Conservation (phyloP, 1,140 invertebrate species). For the Andrena cerasifolii region DNA sequence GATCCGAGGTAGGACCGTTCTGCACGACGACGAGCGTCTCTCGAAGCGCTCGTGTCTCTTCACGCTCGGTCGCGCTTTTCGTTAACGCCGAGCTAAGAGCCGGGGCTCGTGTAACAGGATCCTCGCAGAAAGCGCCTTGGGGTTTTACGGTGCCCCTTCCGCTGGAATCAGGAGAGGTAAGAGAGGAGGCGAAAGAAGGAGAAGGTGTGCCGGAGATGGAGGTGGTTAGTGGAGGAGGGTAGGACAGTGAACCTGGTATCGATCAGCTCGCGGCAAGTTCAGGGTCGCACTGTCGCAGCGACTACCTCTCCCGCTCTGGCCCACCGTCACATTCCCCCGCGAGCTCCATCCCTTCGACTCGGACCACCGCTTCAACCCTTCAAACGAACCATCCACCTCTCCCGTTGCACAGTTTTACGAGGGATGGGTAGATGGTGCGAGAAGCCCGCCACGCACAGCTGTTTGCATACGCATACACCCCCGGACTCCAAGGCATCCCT, state of each 20-base stretch:
- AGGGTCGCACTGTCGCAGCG: conserved; percentile 76
- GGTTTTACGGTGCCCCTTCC: conserved; percentile 70
- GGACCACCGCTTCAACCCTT: conserved; percentile 57
- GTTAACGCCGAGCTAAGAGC: conserved; percentile 71
- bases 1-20: conserved; percentile 54
- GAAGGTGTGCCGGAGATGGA: conserved; percentile 54
- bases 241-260: conserved; percentile 78
- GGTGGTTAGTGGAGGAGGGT: conserved; percentile 59
- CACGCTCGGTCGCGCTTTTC: conserved; percentile 72
- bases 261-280: conserved; percentile 77
- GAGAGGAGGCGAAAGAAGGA: conserved; percentile 26
- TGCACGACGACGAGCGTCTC: conserved; percentile 63
- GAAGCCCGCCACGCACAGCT: conserved; percentile 75
- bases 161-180: conserved; percentile 59
- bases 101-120: conserved; percentile 72
- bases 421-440: conserved; percentile 61
- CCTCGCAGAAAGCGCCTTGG: conserved; percentile 74
- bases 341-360: conserved; percentile 40
- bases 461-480: conserved; percentile 76
- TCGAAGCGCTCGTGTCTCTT: conserved; percentile 67
- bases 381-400: conserved; percentile 60
- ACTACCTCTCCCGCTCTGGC: conserved; percentile 60
- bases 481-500: neutral
- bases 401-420: conserved; percentile 57
- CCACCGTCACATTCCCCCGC: conserved; percentile 52